Evolutionary conservation across 2,113 vertebrate species (phyloP).

Genomic region (western clawed frog (Xenopus tropicalis)): DNA sequence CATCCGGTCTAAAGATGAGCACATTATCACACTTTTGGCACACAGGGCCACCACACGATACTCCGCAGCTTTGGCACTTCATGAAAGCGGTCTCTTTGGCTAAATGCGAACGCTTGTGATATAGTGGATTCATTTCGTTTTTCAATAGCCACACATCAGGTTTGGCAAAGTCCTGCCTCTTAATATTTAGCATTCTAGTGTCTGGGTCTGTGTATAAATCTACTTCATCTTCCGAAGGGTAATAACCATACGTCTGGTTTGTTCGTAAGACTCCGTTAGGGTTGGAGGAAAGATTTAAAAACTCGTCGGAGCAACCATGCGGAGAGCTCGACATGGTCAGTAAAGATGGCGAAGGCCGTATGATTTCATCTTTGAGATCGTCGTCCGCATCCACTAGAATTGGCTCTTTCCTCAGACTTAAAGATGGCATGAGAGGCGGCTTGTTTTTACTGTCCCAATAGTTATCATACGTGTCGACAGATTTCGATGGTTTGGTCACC

Average conservation of each 20-base stretch:
- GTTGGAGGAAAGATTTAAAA: constrained; percentile 73
- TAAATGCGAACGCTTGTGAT: constrained; percentile 70
- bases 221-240: constrained; percentile 86
- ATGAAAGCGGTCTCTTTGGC: constrained; percentile 70
- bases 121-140: constrained; percentile 61
- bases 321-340: constrained; percentile 76
- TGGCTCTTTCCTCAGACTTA: constrained; percentile 88
- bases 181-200: constrained; percentile 71
- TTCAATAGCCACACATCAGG: constrained; percentile 64
- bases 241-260: constrained; percentile 74
- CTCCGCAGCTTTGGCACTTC: constrained; percentile 89
- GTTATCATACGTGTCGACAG: constrained; percentile 85
- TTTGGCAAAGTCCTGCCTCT: constrained; percentile 69
- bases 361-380: constrained; percentile 86
- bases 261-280: constrained; percentile 66
- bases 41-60: constrained; percentile 73
- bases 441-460: constrained; percentile 86
- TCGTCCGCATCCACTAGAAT: constrained; percentile 77
- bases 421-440: constrained; percentile 78
- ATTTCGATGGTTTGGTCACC: constrained; percentile 86
- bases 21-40: constrained; percentile 85
- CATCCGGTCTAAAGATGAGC: constrained; percentile 57
- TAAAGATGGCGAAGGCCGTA: constrained; percentile 81
- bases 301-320: constrained; percentile 77
- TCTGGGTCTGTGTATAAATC: constrained; percentile 92